Base-by-base conservation (phyloP, 2,113 vertebrate species). In the Cichladusa arquata region DNA sequence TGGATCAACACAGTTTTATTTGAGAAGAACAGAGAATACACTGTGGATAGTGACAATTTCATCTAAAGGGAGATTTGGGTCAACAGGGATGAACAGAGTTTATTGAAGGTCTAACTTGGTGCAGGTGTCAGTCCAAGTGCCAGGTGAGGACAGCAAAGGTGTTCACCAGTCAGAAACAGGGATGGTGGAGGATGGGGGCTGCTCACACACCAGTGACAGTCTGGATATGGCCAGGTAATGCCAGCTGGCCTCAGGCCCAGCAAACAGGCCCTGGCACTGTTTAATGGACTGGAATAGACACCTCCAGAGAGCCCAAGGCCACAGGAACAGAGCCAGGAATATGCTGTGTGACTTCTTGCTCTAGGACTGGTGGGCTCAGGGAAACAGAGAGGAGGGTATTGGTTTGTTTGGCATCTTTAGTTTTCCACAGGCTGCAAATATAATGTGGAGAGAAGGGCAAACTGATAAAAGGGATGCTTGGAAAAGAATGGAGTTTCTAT, bases 161-260 rank as follows among this genome's bases (percentile, higher is more conserved):
- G 56, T 6, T 15, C 12, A 18, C 16, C 2, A 2, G 11, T 12
- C 8, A 73, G 45, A 54, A 54, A 14, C 10, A 3, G 16, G 47
- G 81, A 25, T 6, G 9, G 36, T 2, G 3, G 28, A 88, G 33
- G 25, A 14, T 36, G 45, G 15, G 26, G 8, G 5, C 11, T 80
- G 50, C 73, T 87, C 64, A 69, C 81, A 67, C 72, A 28, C 29
- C 44, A 77, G 53, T 25, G 53, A 14, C 5, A 29, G 57, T 23
- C 34, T 84, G 62, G 53, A 6, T 45, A 17, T 3, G 28, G 50
- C 24, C 77, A 83, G 44, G 53, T 38, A 26, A 36, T 53, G 71
- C 77, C 94, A 92, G 33, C 42, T 53, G 83, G 67, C 87, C 71
- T 56, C 90, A 51, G 71, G 56, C 53, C 12, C 58, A 92, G 71